Percentiles rank a stretch among this genome's conserved stretches.
Evolutionary conservation across 2,888 invertebrate genomes (phyloP).

Genomic region (Anaspis maculata): DNA sequence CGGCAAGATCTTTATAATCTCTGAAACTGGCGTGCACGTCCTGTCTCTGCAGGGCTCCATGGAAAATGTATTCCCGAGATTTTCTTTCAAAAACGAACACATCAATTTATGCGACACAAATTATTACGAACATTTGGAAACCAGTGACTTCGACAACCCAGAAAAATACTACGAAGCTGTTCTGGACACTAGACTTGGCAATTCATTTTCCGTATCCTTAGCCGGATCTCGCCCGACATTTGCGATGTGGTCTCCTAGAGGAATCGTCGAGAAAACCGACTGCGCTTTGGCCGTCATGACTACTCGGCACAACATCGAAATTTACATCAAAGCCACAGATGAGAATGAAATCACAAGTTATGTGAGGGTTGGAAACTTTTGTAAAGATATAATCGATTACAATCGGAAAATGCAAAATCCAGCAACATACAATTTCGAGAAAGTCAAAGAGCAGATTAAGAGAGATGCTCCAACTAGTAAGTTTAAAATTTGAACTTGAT

Average conservation of each 20-base stretch:
- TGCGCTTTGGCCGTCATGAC: slow-evolving; percentile 29
- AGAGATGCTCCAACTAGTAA: no score
- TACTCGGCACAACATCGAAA: slow-evolving; percentile 30
- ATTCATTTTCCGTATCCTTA: no score
- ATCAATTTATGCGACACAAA: slow-evolving; percentile 21
- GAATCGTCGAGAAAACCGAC: slow-evolving; percentile 24
- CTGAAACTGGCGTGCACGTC: slow-evolving; percentile 30
- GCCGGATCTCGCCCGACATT: slow-evolving; percentile 22
- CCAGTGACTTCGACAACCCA: slow-evolving; percentile 26
- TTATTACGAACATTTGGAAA: slow-evolving; percentile 25
- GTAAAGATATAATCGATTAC: slow-evolving; percentile 25
- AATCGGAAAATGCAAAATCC: no score
- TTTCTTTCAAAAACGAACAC: slow-evolving; percentile 26
- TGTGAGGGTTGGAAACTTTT: slow-evolving; percentile 26
- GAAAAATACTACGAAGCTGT: slow-evolving; percentile 28
- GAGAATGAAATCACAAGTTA: slow-evolving; percentile 26
- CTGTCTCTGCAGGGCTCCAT: slow-evolving; percentile 27
- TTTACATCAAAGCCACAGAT: slow-evolving; percentile 26
- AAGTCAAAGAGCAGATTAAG: slow-evolving; percentile 28
- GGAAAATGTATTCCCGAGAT: slow-evolving; percentile 21
- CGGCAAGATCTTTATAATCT: slow-evolving; percentile 28
- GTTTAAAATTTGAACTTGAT: no score
- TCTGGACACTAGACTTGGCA: no score
- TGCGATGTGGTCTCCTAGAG: slow-evolving; percentile 33
- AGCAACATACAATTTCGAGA: slow-evolving; percentile 20